Conservation (phyloP, 1,140 invertebrate species). For the Saccostrea cuccullata region DNA sequence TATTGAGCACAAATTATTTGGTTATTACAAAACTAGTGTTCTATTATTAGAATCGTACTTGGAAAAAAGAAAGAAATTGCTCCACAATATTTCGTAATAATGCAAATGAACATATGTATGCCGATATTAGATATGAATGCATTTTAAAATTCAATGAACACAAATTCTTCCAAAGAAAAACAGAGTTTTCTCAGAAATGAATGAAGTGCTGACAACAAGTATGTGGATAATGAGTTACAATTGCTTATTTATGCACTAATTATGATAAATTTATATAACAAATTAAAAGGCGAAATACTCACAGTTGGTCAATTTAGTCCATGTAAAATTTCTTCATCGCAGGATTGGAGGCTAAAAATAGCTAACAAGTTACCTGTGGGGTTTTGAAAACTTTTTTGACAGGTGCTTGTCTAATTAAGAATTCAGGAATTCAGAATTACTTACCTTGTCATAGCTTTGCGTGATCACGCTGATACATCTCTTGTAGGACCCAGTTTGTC, state of each 20-base stretch:
- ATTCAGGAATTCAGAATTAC: constrained; percentile 26
- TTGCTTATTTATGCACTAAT: not conserved
- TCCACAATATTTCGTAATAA: constrained; percentile 10
- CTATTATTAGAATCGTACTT: not conserved
- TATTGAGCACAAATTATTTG: not conserved
- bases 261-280: not conserved
- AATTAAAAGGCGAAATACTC: not conserved
- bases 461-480: not conserved
- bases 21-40: not conserved
- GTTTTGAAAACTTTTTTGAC: not conserved
- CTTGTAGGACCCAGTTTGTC: not conserved
- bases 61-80: not conserved
- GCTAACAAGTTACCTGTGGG: not conserved
- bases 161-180: not conserved
- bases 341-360: constrained; percentile 20
- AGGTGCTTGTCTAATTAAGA: constrained; percentile 20
- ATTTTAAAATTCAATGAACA: not conserved
- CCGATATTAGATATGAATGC: not conserved
- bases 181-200: not conserved
- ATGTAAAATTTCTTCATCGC: not conserved
- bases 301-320: not conserved
- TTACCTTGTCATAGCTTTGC: not conserved
- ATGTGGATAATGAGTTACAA: not conserved
- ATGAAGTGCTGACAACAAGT: not conserved
- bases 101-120: constrained; percentile 12